Evolutionary conservation across 2,113 vertebrate species (phyloP), one percentile per base, ranked within the genome.

Genomic region (Motacilla tschutschensis): DNA sequence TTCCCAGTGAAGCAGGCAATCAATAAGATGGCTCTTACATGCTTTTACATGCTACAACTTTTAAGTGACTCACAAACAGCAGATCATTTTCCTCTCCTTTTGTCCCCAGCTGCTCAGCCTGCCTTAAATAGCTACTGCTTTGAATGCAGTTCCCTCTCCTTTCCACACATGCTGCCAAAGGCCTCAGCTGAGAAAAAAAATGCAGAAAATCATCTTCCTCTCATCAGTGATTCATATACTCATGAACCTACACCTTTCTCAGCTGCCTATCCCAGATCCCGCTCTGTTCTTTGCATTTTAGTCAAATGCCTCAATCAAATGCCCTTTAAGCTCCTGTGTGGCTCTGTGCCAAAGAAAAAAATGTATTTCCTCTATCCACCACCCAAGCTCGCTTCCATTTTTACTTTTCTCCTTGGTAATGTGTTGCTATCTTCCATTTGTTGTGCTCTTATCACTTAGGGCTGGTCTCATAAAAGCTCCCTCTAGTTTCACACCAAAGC

Each of bases 241-340:
- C 24, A 35, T 77, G 55, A 57, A 74, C 14, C 47, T 58, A n/a
- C 0, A 6, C 63, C 47, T 76, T 50, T 8, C 58, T 93, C 55
- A 51, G 74, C 36, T 66, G 57, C 51, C 40, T 73, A n/a, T 65
- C 44, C 75, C 67, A 75, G 71, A 65, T 51, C 47, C 33, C 6
- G 2, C 71, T 89, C 47, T 33, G 46, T 9, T 64, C 67, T 94
- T 92, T 86, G 88, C 88, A 90, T 90, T 76, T 88, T 77, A 90
- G 81, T 82, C 81, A 93, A 94, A 94, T 89, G 58, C n/a, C 35
- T 93, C 69, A 73, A 55, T 85, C 71, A 88, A 91, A 91, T 89
- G 38, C 35, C n/a, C 53, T 78, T 85, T 77, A 55, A 92, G 73
- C 58, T 86, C 59, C 72, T 29, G 8, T 29, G 29, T n/a, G 63